These are phyloP conservation scores for Eumaeus atala DNA, from an alignment of 1,140 invertebrate genomes.

Conservation along the genomic window DNA sequence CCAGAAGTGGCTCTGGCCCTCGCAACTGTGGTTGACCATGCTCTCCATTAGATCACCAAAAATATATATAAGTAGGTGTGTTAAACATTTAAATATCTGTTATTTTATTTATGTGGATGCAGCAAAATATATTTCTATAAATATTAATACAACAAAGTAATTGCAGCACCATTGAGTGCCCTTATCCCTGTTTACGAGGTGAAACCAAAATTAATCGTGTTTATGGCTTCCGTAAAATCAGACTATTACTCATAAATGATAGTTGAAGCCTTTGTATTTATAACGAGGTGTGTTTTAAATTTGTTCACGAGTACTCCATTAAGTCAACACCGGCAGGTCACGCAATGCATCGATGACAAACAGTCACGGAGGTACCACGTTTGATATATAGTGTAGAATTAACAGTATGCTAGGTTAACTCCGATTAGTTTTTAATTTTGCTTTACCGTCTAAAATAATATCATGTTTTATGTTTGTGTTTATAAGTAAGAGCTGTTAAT, in stretches of 20 bases:
- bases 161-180: too few relatives aligned
- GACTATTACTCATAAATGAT: conserved; percentile 28
- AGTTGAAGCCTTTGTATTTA: conserved; percentile 28
- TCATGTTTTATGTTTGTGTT: not conserved
- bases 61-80: too few relatives aligned
- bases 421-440: too few relatives aligned
- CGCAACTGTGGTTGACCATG: too few relatives aligned
- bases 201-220: conserved; percentile 19
- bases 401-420: not conserved
- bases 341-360: conserved; percentile 53
- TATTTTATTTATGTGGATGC: too few relatives aligned
- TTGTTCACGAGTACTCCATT: conserved; percentile 62
- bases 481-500: too few relatives aligned
- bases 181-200: not conserved
- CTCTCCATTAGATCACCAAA: too few relatives aligned
- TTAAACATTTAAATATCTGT: too few relatives aligned
- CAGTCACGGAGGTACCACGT: conserved; percentile 28
- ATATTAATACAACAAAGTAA: too few relatives aligned
- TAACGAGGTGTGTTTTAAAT: conserved; percentile 61
- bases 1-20: too few relatives aligned
- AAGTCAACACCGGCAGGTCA: conserved; percentile 60
- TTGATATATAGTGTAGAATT: conserved; percentile 3
- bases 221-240: conserved; percentile 20
- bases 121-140: too few relatives aligned
- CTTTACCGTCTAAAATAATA: not conserved